These are phyloP conservation scores for Ameiurus melas DNA, from an alignment of 2,113 vertebrate genomes.

Conservation along the genomic window DNA sequence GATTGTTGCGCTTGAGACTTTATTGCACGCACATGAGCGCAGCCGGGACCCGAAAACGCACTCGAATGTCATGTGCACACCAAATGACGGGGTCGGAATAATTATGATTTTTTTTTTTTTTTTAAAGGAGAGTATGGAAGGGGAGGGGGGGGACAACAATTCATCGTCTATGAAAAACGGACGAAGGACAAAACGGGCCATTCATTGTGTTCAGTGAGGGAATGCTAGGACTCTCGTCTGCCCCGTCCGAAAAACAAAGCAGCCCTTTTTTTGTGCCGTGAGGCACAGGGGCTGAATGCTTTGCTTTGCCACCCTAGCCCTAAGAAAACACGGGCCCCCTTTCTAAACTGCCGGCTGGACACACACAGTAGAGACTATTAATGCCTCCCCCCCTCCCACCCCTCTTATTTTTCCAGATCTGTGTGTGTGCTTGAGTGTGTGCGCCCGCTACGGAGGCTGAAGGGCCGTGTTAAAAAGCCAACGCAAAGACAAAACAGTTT, in stretches of 20 bases:
- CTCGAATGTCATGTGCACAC: conserved; percentile 90
- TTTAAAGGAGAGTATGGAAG: conserved; percentile 35
- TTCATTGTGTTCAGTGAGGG: conserved; percentile 92
- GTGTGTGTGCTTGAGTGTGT: conserved; percentile 40
- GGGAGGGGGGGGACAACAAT: conserved; percentile 67
- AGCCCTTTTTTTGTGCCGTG: conserved; percentile 81
- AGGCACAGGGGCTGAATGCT: conserved; percentile 90
- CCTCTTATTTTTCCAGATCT: not conserved
- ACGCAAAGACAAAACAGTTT: conserved; percentile 99
- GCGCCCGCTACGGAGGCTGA: conserved; percentile 81
- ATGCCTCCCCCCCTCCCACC: conserved; percentile 80
- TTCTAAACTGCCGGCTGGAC: conserved; percentile 84
- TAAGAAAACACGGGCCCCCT: conserved; percentile 97
- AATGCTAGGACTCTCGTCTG: conserved; percentile 84
- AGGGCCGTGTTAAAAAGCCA: conserved; percentile 82
- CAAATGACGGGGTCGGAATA: conserved; percentile 83
- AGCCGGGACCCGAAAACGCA: conserved; percentile 84
- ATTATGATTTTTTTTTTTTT: conserved; percentile 64
- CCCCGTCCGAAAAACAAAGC: conserved; percentile 88
- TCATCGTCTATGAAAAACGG: conserved; percentile 80
- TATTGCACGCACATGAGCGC: conserved; percentile 90
- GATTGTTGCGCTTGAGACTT: conserved; percentile 85
- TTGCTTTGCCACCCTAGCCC: conserved; percentile 96
- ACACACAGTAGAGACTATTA: conserved; percentile 91
- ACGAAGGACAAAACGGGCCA: conserved; percentile 86